phyloP scores from a whole-genome alignment of 2,113 vertebrate genomes.

The Paramisgurnus dabryanus region DNA sequence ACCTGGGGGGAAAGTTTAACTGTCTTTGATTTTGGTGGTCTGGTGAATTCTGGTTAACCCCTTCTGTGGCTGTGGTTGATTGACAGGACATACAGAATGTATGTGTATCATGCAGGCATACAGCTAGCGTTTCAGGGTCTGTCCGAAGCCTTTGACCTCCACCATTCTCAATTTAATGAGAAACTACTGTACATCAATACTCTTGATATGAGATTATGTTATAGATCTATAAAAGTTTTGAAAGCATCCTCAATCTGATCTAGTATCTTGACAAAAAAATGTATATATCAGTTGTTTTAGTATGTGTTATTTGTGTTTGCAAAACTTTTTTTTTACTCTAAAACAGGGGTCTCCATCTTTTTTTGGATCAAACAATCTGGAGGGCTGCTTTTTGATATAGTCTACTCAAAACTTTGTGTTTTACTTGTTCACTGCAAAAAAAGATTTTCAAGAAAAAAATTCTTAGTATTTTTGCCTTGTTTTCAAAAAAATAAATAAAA shows the following conservation, averaged over 20 bases:
- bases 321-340: no score
- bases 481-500: no score
- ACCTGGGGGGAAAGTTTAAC: not conserved
- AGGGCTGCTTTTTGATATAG: no score
- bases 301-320: no score
- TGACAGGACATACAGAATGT: slow-evolving; percentile 83
- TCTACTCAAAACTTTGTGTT: no score
- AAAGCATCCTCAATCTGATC: not conserved
- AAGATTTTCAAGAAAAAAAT: no score
- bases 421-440: no score
- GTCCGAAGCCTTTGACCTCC: slow-evolving; percentile 24
- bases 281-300: no score
- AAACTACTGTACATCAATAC: not conserved
- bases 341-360: no score
- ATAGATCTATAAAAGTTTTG: not conserved
- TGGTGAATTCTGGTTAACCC: slow-evolving; percentile 71
- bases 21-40: slow-evolving; percentile 65
- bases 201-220: no score
- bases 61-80: slow-evolving; percentile 79
- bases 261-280: not conserved
- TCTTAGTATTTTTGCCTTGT: no score
- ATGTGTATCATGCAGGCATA: slow-evolving; percentile 57
- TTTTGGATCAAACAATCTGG: no score
- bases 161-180: slow-evolving; percentile 5
- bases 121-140: slow-evolving; percentile 58